Percentiles rank a stretch among this genome's conserved stretches.
Evolutionary conservation across 2,113 vertebrate genomes (phyloP).

Genomic region (Mastomys coucha): DNA sequence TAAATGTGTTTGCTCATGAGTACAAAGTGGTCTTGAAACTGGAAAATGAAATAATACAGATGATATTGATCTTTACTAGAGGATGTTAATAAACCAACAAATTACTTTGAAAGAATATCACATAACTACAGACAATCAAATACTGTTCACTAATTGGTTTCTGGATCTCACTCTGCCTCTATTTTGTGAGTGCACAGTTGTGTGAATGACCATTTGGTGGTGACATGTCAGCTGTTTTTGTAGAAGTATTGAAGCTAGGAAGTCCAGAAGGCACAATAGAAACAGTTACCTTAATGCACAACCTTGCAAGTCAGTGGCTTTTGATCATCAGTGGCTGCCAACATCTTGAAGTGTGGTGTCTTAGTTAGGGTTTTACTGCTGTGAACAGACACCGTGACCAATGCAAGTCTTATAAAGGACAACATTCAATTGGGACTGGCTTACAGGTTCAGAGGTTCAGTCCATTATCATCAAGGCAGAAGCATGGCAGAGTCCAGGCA

Average conservation of each 20-base stretch:
- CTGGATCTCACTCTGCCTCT: not conserved
- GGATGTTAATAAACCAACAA: not conserved
- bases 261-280: not conserved
- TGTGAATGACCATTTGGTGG: not conserved
- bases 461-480: too few relatives aligned
- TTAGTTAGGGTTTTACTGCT: too few relatives aligned
- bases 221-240: not conserved
- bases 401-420: too few relatives aligned
- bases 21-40: not conserved
- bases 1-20: not conserved
- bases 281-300: not conserved
- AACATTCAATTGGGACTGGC: too few relatives aligned
- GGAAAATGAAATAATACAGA: not conserved
- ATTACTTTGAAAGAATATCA: slow-evolving; percentile 33
- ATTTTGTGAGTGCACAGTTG: not conserved
- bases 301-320: not conserved
- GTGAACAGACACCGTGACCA: too few relatives aligned
- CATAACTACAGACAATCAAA: not conserved
- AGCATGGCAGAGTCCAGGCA: too few relatives aligned
- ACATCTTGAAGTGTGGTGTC: not conserved
- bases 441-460: too few relatives aligned
- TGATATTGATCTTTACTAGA: not conserved
- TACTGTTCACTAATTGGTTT: not conserved
- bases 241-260: not conserved
- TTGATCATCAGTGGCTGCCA: not conserved